Evolutionary conservation across 2,113 vertebrate species (phyloP).

Genomic region (Chelonoidis abingdonii): DNA sequence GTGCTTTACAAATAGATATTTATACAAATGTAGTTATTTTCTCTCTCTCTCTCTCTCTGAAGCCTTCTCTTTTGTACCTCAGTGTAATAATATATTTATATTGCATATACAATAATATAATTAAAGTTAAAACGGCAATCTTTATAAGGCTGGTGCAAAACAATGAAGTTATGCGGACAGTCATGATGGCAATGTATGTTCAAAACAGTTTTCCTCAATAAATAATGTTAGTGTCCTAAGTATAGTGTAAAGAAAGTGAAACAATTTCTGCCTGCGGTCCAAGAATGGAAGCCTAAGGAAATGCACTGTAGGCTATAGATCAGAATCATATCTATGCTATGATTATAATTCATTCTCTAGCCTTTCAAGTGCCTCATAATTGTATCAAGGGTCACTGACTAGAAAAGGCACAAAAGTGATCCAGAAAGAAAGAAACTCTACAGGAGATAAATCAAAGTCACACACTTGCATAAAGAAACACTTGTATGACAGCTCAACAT

Average conservation of each 20-base stretch:
- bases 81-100: neutral
- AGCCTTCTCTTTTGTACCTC: neutral
- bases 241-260: neutral
- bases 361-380: conserved; percentile 28
- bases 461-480: conserved; percentile 3
- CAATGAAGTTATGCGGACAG: neutral
- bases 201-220: neutral
- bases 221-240: neutral
- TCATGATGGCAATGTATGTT: neutral
- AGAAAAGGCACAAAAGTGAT: conserved; percentile 6
- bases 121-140: neutral
- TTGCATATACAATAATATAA: neutral
- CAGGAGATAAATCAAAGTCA: neutral
- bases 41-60: neutral
- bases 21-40: neutral
- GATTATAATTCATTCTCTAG: neutral
- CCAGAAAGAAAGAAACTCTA: conserved; percentile 12
- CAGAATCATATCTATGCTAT: neutral
- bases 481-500: neutral
- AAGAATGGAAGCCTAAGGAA: neutral
- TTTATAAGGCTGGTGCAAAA: neutral
- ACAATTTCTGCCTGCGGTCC: neutral
- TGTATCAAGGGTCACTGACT: neutral
- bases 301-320: neutral
- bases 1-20: neutral